These are phyloP conservation scores for Tragelaphus imberbis DNA, from an alignment of 2,113 vertebrate species.

Conservation along the genomic window DNA sequence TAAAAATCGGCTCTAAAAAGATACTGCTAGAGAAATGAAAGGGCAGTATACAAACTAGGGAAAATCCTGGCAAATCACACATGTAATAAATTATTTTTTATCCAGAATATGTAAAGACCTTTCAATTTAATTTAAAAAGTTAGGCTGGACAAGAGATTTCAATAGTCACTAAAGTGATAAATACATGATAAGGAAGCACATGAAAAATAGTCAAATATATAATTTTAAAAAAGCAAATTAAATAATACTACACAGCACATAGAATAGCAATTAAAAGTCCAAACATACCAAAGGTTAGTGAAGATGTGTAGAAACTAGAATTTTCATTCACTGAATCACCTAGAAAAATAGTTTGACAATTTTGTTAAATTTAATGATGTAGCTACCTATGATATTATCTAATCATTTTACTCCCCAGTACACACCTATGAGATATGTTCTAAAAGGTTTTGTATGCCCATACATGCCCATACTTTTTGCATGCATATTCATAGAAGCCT, in stretches of 20 bases:
- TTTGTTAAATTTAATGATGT: background rate
- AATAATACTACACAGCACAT: background rate
- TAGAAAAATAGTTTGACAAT: background rate
- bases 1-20: background rate
- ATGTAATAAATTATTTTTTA: background rate
- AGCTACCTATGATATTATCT: background rate
- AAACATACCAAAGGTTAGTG: background rate
- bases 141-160: background rate
- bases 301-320: background rate
- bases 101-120: background rate
- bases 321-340: background rate
- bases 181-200: background rate
- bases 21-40: background rate
- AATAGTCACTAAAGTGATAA: background rate
- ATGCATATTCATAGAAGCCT: background rate
- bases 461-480: background rate
- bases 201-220: background rate
- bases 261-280: background rate
- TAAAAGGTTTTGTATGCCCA: background rate
- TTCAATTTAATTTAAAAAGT: background rate
- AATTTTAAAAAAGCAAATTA: background rate
- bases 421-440: background rate
- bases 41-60: background rate
- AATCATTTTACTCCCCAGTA: background rate
- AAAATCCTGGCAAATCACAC: background rate